Evolutionary conservation across 2,113 vertebrate species (phyloP).

Genomic region (Prionailurus bengalensis): DNA sequence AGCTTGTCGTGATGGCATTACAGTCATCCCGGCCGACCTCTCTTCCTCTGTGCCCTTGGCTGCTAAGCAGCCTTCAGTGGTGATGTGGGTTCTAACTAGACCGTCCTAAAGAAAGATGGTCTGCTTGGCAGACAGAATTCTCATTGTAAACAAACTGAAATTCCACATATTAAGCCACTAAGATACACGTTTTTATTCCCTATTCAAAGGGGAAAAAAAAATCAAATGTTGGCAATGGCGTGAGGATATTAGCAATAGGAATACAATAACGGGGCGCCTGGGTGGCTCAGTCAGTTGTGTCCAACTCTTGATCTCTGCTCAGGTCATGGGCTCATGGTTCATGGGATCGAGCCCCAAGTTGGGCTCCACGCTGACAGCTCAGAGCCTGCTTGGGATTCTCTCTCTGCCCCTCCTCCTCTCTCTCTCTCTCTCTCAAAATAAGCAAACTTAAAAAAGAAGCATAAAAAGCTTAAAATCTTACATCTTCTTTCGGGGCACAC

Average conservation of each 20-base stretch:
- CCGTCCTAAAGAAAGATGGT: not conserved
- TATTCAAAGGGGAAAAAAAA: not conserved
- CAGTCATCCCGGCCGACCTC: not conserved
- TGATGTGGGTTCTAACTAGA: not conserved
- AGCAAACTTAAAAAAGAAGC: too few relatives aligned
- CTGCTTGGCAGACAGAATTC: not conserved
- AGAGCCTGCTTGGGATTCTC: too few relatives aligned
- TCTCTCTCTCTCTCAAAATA: too few relatives aligned
- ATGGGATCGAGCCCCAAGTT: too few relatives aligned
- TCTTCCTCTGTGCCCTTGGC: not conserved
- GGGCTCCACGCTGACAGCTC: too few relatives aligned
- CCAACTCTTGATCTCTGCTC: too few relatives aligned
- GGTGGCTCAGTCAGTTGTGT: too few relatives aligned
- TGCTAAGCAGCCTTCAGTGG: not conserved
- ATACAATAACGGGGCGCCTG: not conserved
- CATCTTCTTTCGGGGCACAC: not conserved
- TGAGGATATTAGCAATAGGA: not conserved
- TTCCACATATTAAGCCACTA: not conserved
- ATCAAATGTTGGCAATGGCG: not conserved
- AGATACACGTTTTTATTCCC: not conserved
- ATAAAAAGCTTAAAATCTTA: not conserved
- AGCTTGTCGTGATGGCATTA: fast-evolving
- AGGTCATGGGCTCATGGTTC: too few relatives aligned
- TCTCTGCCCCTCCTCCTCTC: too few relatives aligned
- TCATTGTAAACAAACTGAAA: not conserved